phyloP scores from a whole-genome alignment of 92 coral and sea anemone genomes.

The Metridium senile region DNA sequence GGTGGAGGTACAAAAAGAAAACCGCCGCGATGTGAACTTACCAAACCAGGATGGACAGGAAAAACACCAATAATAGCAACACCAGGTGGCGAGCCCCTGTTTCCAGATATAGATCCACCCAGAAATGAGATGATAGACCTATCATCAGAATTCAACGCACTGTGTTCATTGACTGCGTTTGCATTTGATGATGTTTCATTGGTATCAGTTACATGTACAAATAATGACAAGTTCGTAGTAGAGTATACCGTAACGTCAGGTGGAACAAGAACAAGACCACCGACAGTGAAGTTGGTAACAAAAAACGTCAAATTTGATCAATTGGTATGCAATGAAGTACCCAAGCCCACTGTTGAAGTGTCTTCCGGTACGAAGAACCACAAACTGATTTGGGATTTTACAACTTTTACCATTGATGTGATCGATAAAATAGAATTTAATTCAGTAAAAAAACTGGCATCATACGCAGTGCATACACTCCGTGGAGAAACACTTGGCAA shows the following conservation, averaged over 20 bases:
- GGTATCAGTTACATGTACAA: background rate
- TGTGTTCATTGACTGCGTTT: background rate
- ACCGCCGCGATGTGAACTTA: background rate
- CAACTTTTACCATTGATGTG: background rate
- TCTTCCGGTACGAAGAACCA: too few relatives aligned
- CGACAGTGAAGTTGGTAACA: background rate
- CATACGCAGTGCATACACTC: background rate
- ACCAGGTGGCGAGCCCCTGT: background rate
- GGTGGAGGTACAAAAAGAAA: background rate
- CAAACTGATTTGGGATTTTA: background rate
- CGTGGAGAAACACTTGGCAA: background rate
- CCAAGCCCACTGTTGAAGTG: too few relatives aligned
- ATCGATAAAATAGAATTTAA: background rate
- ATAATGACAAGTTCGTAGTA: background rate
- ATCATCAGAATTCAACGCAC: background rate
- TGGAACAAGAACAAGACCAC: background rate
- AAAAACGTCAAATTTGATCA: background rate
- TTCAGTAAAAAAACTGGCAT: background rate
- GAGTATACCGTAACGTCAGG: background rate
- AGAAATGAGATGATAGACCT: background rate
- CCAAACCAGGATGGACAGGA: background rate
- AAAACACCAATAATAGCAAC: background rate
- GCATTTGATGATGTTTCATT: background rate
- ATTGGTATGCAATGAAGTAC: background rate
- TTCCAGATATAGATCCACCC: background rate